Percentiles rank a stretch among this genome's conserved stretches.
Conservation (phyloP, 1,140 invertebrate species). For the Drosophila seguyi region DNA sequence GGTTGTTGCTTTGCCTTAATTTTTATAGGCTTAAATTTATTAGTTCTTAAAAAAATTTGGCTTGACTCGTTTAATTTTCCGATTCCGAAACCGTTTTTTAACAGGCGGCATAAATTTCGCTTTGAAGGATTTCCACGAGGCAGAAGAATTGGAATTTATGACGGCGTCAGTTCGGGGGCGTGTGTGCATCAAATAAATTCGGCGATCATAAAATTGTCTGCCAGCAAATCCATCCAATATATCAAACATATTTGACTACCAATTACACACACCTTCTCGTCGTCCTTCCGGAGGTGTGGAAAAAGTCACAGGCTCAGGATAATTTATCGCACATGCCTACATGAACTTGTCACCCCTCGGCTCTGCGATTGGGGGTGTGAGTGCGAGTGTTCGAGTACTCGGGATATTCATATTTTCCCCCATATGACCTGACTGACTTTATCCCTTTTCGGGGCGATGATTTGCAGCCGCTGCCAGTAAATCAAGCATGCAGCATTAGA, state of each 20-base stretch:
- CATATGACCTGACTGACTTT: constrained; percentile 65
- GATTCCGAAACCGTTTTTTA: constrained; percentile 66
- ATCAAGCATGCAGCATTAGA: constrained; percentile 80
- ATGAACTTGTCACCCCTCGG: constrained; percentile 51
- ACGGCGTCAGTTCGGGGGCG: constrained; percentile 33
- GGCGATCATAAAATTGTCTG: constrained; percentile 81
- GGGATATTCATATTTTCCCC: constrained; percentile 61
- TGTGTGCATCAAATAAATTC: constrained; percentile 77
- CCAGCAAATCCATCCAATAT: constrained; percentile 75
- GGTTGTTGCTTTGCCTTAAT: constrained; percentile 28
- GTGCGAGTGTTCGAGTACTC: constrained; percentile 18
- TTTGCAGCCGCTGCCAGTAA: constrained; percentile 84
- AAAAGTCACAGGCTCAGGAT: constrained; percentile 48
- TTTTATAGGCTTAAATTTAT: constrained; percentile 46
- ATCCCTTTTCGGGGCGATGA: constrained; percentile 78
- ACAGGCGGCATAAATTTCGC: constrained; percentile 69
- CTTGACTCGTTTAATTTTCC: constrained; percentile 70
- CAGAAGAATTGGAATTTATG: constrained; percentile 66
- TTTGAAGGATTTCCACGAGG: constrained; percentile 60
- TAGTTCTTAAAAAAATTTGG: constrained; percentile 49
- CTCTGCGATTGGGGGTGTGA: background rate
- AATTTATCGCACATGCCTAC: constrained; percentile 85
- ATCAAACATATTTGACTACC: constrained; percentile 79
- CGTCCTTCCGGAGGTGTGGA: constrained; percentile 3
- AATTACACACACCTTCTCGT: constrained; percentile 70